Base-by-base conservation (phyloP, 1,140 invertebrate genomes). In the Lepidurus arcticus region DNA sequence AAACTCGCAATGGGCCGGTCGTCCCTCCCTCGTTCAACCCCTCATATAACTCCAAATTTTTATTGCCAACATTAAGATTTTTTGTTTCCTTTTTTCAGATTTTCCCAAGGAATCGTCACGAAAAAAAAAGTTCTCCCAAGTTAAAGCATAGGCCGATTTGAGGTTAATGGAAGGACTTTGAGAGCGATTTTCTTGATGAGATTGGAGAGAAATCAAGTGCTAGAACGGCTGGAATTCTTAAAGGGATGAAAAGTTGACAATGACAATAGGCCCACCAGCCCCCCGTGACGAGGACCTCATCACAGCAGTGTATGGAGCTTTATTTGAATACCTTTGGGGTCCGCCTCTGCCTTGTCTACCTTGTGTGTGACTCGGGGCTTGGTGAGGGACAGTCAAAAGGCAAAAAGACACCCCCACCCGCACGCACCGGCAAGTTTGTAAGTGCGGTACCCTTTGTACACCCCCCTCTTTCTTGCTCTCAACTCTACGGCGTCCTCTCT, bases 241-340 rank as follows among this genome's bases (percentile, higher is more conserved):
- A 65, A 65, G 53, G 34, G 53, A 65, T 65, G 53, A 65, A 65
- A 65, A 65, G 53, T 65, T 65, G 53, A 65, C 53, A 65, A 65
- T 65, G 53, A 65, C 53, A 65, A 65, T 65, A 65, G 53, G 53
- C 53, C 21, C 13, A 65, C 53, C 53, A 65, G 53, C 53, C 53
- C 53, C 53, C 53, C 53, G 53, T 65, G 53, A 65, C 53, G 53
- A 65, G 53, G 13, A 65, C 53, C 53, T 65, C 53, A 65, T 65
- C 53, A 65, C 16, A 65, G 53, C 53, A n/a, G 53, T 65, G 21
- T 16, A 16, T 13, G 53, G 16, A 13, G 16, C 53, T 65, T 65
- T 65, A 65, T 65, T 65, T 65, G 53, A 65, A 65, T 65, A 65
- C 53, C 53, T 65, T 65, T 21, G 13, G 53, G 53, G 53, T 65